Evolutionary conservation across 92 coral and sea anemone species (phyloP).

Genomic region (Porites divaricata): DNA sequence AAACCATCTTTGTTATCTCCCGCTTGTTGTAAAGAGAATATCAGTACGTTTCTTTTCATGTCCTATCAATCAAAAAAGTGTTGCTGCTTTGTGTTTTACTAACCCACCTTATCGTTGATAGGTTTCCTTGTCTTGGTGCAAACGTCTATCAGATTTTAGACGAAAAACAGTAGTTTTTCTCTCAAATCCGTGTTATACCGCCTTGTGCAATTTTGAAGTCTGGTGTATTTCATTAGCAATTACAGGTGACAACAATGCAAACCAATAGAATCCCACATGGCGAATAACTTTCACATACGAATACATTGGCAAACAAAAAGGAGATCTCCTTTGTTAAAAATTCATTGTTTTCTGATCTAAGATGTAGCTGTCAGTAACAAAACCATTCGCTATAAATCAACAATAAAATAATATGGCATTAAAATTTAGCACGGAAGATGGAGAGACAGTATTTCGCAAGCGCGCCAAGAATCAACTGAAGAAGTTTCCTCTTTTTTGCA

Average conservation of each 20-base stretch:
- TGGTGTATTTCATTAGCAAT: conserved; percentile 47
- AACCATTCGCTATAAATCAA: background rate
- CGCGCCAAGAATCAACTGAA: background rate
- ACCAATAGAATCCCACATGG: conserved; percentile 31
- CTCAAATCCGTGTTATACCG: conserved; percentile 13
- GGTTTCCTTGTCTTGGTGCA: conserved; percentile 21
- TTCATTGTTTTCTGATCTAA: conserved; percentile 37
- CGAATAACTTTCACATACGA: conserved; percentile 28
- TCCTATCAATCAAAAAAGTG: background rate
- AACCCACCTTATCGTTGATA: conserved; percentile 33
- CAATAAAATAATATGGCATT: background rate
- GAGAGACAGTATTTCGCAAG: background rate
- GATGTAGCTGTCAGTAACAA: conserved; percentile 6
- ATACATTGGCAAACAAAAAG: conserved; percentile 42
- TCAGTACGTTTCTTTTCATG: background rate
- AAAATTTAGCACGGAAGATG: conserved; percentile 4
- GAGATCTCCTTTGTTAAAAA: conserved; percentile 42
- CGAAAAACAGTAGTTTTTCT: conserved; percentile 21
- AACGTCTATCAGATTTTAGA: conserved; percentile 32
- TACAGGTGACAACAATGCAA: conserved; percentile 14
- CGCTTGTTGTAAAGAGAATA: conserved; percentile 24
- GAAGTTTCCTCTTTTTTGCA: background rate
- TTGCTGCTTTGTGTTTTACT: background rate
- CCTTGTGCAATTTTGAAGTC: conserved; percentile 36
- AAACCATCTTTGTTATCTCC: conserved; percentile 25